Conservation (phyloP, 1,140 invertebrate genomes). For the Drosophila cardini region DNA sequence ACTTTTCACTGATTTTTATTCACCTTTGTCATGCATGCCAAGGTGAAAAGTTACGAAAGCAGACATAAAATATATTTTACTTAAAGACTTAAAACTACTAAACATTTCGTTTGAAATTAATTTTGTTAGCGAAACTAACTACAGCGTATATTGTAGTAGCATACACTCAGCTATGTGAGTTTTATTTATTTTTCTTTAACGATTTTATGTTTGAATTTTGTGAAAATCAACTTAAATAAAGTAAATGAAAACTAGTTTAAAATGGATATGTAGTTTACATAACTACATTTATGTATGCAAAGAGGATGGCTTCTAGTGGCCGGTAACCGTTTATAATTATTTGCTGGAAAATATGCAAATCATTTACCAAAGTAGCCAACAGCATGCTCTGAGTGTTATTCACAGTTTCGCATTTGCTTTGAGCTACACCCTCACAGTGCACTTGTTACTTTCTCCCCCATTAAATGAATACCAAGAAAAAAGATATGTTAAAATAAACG, state of each 20-base stretch:
- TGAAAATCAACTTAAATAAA: conserved; percentile 62
- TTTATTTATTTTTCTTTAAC: conserved; percentile 11
- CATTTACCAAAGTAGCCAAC: conserved; percentile 37
- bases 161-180: conserved; percentile 14
- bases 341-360: conserved; percentile 73
- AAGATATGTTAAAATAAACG: background rate
- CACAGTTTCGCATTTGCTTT: conserved; percentile 29
- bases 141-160: no score
- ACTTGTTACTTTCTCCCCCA: background rate
- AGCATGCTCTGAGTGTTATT: conserved; percentile 51
- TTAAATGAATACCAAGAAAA: background rate
- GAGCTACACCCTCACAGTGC: background rate
- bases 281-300: conserved; percentile 8
- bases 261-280: conserved; percentile 47
- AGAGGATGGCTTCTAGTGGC: background rate
- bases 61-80: no score
- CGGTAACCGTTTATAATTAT: conserved; percentile 64
- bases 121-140: no score
- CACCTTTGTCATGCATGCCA: no score
- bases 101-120: no score
- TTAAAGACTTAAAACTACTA: no score
- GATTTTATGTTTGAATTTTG: conserved; percentile 36
- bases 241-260: conserved; percentile 57
- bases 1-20: background rate
- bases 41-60: no score